Evolutionary conservation across 64 coral and sea anemone genomes (phyloP).

Genomic region (Montipora capricornis): DNA sequence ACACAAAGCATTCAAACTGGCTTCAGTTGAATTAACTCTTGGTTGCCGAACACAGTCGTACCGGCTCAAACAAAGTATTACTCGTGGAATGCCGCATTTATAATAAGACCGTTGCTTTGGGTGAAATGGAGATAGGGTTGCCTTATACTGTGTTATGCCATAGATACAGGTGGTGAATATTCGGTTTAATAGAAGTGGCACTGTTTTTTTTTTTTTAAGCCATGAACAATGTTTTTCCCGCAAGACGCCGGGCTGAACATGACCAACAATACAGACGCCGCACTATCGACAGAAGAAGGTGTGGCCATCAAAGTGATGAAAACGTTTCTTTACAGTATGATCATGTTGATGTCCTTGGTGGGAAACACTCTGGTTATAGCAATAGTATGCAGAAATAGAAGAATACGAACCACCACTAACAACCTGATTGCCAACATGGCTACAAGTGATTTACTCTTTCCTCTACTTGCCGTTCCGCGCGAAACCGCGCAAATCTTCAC

Average conservation of each 20-base stretch:
- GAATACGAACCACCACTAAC: slow-evolving; percentile 70
- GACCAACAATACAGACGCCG: background rate
- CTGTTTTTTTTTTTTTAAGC: background rate
- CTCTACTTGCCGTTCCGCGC: slow-evolving; percentile 53
- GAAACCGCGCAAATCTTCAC: slow-evolving; percentile 43
- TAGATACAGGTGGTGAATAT: background rate
- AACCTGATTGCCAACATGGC: slow-evolving; percentile 83
- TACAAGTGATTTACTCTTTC: slow-evolving; percentile 56
- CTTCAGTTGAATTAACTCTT: background rate
- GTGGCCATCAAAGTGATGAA: slow-evolving; percentile 31
- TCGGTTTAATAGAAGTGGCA: background rate
- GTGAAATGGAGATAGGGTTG: background rate
- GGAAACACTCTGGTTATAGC: slow-evolving; percentile 67
- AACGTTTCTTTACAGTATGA: slow-evolving; percentile 42
- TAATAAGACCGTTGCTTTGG: background rate
- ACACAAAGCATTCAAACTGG: background rate
- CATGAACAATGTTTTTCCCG: background rate
- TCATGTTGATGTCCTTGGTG: slow-evolving; percentile 63
- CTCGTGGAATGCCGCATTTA: background rate
- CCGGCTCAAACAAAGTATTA: background rate
- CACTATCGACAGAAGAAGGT: background rate
- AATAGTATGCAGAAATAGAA: slow-evolving; percentile 61
- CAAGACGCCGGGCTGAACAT: background rate
- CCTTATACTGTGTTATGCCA: background rate
- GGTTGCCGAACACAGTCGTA: background rate